These are phyloP conservation scores for Tursiops truncatus DNA, from an alignment of 2,113 vertebrate species.

Conservation along the genomic window DNA sequence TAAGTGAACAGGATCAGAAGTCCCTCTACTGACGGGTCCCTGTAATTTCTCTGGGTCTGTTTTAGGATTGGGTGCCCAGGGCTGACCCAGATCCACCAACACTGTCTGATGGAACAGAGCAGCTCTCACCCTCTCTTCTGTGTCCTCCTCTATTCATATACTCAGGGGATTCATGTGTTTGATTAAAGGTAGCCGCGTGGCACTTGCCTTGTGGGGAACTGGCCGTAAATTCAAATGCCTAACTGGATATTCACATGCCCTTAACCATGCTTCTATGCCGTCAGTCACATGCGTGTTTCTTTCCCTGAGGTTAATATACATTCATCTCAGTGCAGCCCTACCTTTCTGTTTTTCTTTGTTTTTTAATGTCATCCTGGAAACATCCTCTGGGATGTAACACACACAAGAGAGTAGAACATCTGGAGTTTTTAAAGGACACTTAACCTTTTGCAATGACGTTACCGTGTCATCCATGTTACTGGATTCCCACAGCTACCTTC, in stretches of 20 bases:
- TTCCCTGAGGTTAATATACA: not conserved
- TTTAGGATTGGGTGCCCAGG: not conserved
- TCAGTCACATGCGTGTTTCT: not conserved
- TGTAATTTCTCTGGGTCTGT: not conserved
- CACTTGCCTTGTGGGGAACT: not conserved
- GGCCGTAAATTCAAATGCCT: rapidly evolving
- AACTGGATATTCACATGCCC: not conserved
- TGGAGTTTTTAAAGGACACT: not conserved
- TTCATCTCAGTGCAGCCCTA: not conserved
- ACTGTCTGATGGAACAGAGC: not conserved
- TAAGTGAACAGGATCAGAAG: not conserved
- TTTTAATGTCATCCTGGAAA: not conserved
- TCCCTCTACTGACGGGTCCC: no score
- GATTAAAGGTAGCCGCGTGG: not conserved
- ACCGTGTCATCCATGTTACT: not conserved
- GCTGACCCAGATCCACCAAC: not conserved
- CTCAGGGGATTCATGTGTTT: no score
- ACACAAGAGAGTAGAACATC: not conserved
- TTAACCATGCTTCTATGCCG: not conserved
- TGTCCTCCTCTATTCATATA: not conserved
- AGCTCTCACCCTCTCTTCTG: not conserved
- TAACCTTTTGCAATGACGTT: rapidly evolving
- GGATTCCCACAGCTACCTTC: not conserved
- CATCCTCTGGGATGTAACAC: not conserved
- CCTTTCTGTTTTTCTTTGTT: not conserved